Evolutionary conservation across 2,797 vertebrate species (phyloP), one percentile per base, ranked within the genome.

Genomic region (Danio tinwini): DNA sequence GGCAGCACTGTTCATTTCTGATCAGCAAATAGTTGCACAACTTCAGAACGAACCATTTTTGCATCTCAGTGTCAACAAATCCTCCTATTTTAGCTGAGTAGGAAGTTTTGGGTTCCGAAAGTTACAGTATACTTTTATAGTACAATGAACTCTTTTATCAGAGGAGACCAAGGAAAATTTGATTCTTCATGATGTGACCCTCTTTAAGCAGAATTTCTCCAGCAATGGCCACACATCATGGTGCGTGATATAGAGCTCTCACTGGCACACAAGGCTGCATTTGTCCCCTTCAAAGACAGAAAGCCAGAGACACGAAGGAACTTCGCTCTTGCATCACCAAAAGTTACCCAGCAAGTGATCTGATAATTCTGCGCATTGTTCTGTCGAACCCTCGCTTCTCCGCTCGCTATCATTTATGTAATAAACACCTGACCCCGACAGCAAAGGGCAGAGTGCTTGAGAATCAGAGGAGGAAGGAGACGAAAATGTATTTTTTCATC

Each of bases 401-500:
- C 81, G 77, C 85, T 86, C 84, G 74, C 74, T 85, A 85, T 19
- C 89, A 84, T 94, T 94, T 94, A 94, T 92, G 91, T 92, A 92
- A 92, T 94, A 93, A 94, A 94, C 89, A 92, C 90, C 91, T 89
- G 81, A 86, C 88, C 91, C 89, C 87, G 85, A 87, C 88, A 88
- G 89, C 73, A 83, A 92, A 88, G 81, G 85, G 87, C 85, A 90
- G 80, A 83, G 85, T 86, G 82, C 29, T 71, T 68, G 53, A 78
- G 77, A 76, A 78, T 81, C 68, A 83, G 74, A 71, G 86, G 76
- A 83, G 86, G 74, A 70, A 77, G 61, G 77, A 82, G 80, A 79
- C 82, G 82, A 93, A 91, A 93, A 94, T 92, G 88, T 87, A 91
- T 92, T 93, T 94, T 93, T 92, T 93, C 92, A 95, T 95, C 90